A percentile compares a stretch with the other conserved stretches of the same genome.
Conservation (phyloP, 2,888 invertebrate species). For the Rhopalosiphum nymphaeae region DNA sequence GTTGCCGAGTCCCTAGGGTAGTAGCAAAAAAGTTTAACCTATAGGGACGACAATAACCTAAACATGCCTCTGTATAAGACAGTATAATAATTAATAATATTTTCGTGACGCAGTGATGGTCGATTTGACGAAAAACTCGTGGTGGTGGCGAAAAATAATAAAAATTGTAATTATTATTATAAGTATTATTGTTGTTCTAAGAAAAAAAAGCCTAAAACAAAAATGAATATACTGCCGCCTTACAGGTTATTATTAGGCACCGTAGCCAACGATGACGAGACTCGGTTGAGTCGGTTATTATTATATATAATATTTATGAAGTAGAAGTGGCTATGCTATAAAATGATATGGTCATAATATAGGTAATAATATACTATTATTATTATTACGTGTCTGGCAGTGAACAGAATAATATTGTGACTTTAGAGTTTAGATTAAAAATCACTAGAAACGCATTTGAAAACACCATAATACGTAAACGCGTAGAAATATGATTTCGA, state of each 20-base stretch:
- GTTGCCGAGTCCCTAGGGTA: neutral
- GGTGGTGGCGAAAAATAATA: neutral
- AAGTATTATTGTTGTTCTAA: neutral
- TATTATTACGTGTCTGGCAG: neutral
- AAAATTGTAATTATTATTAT: neutral
- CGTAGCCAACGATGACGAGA: neutral
- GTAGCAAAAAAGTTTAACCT: neutral
- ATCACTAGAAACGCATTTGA: neutral
- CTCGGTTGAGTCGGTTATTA: neutral
- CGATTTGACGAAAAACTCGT: neutral
- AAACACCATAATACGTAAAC: neutral
- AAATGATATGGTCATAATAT: neutral
- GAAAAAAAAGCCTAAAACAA: neutral
- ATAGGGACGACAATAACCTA: neutral
- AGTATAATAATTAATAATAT: neutral
- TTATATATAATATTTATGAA: neutral
- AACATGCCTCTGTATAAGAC: neutral
- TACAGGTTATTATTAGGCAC: neutral
- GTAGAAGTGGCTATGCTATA: neutral
- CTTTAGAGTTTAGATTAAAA: neutral
- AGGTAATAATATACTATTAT: neutral
- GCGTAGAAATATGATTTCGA: neutral
- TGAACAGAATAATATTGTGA: neutral
- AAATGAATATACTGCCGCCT: neutral
- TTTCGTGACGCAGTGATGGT: neutral